Conservation (phyloP, 1,140 invertebrate species). For the Scaptodrosophila lebanonensis region DNA sequence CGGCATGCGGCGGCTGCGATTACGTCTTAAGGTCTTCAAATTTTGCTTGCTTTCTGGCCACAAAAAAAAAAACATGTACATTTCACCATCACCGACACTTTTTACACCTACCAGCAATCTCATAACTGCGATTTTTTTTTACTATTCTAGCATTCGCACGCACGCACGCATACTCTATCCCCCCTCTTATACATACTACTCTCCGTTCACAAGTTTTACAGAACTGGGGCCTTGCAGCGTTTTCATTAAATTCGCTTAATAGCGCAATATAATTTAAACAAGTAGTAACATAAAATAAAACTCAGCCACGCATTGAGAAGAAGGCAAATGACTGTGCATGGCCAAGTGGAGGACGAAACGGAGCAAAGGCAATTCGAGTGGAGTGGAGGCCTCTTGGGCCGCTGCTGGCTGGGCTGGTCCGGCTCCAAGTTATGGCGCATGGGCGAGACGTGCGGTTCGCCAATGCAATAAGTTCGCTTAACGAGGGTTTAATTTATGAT, state of each 20-base stretch:
- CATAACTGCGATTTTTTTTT: too few species aligned
- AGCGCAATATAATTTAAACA: slow-evolving; percentile 76
- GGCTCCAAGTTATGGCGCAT: slow-evolving; percentile 13
- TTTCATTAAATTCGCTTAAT: slow-evolving; percentile 77
- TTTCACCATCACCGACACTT: too few species aligned
- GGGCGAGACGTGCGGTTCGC: slow-evolving; percentile 26
- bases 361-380: too few species aligned
- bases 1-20: slow-evolving; percentile 48
- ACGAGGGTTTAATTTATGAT: slow-evolving; percentile 77
- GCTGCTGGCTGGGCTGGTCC: slow-evolving; percentile 3
- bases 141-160: slow-evolving; percentile 34
- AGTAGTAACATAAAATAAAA: slow-evolving; percentile 76
- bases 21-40: too few species aligned
- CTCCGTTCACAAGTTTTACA: slow-evolving; percentile 7
- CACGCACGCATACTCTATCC: neutral
- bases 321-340: slow-evolving; percentile 51
- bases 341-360: too few species aligned
- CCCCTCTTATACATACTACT: neutral
- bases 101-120: neutral
- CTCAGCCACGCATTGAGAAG: slow-evolving; percentile 66
- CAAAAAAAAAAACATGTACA: too few species aligned
- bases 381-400: slow-evolving; percentile 12
- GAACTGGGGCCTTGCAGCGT: slow-evolving; percentile 54
- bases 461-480: slow-evolving; percentile 75
- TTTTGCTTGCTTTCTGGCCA: too few species aligned